Evolutionary conservation across 2,113 vertebrate genomes (phyloP).

Genomic region (Campylomormyrus tamandua): DNA sequence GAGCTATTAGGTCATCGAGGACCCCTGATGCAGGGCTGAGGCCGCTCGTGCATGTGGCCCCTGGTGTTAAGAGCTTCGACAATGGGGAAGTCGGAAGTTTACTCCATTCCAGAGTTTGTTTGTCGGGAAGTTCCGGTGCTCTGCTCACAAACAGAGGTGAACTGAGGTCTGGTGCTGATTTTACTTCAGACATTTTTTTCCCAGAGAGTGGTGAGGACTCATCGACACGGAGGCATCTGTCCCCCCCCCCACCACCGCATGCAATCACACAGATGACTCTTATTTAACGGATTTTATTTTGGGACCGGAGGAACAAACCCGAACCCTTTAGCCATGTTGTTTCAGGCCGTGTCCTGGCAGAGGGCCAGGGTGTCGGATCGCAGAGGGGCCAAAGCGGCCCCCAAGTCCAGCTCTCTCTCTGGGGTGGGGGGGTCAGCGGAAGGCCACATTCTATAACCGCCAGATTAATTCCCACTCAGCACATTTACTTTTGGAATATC

Average conservation of each 20-base stretch:
- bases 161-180: background rate
- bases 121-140: background rate
- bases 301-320: constrained; percentile 47
- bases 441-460: constrained; percentile 13
- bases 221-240: constrained; percentile 35
- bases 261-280: constrained; percentile 35
- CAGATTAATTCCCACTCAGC: constrained; percentile 7
- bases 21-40: background rate
- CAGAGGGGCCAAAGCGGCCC: constrained; percentile 74
- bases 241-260: constrained; percentile 38
- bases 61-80: background rate
- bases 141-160: background rate
- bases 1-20: background rate
- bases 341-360: constrained; percentile 87
- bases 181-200: background rate
- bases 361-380: constrained; percentile 79
- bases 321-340: constrained; percentile 63
- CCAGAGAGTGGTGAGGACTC: background rate
- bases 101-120: background rate
- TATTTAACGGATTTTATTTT: constrained; percentile 46
- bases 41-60: background rate
- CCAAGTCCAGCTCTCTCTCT: constrained; percentile 64
- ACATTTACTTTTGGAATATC: constrained; percentile 9
- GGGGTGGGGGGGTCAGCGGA: constrained; percentile 62
- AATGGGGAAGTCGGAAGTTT: background rate